Base-by-base conservation (phyloP, 2,888 invertebrate species). In the Himalopsyche kuldschensis region DNA sequence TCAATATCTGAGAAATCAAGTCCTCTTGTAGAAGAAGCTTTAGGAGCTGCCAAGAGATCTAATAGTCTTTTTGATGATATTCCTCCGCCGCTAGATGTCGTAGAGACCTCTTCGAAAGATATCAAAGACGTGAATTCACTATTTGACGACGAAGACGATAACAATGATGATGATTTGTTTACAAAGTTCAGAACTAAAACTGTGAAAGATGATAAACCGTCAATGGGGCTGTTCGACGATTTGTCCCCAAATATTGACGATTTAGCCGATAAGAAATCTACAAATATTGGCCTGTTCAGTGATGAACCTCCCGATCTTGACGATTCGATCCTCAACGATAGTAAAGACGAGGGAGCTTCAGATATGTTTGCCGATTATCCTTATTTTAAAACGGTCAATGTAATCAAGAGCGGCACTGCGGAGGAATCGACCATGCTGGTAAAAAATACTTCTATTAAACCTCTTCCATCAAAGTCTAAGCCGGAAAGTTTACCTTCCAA, bases 91-190 rank as follows among this genome's bases (percentile, higher is more conserved):
- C 63, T 84, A 27, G 84, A 84, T 20, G 82, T 77, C 30, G 79
- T 55, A 10, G 32, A 48, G 15, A 35, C 48, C n/a, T 20, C 35
- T 48, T 27, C 63, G 5, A 77, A 79, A 47, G 82, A 63, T 4
- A 41, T 69, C 4, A 78, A 76, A 69, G 27, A 84, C 48, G 82
- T 80, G 10, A 82, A 87, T 5, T 87, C 87, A 75, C 87, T 87
- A 20, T 88, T 90, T 27, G 90, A 90, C 87, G 90, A 90, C 0
- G 90, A 90, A 20, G 90, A 90, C 87, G 90, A 90, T 0, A 90
- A 90, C 76, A 90, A 89, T 27, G 90, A 90, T 63, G 84, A 89
- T 55, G 90, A 91, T 35, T 84, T 91, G 17, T 91, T 91, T 86
- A 87, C 87, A 30, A 86, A 87, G 4, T 75, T 82, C 17, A 80